Conservation (phyloP, 2,113 vertebrate genomes). For the Perca fluviatilis region DNA sequence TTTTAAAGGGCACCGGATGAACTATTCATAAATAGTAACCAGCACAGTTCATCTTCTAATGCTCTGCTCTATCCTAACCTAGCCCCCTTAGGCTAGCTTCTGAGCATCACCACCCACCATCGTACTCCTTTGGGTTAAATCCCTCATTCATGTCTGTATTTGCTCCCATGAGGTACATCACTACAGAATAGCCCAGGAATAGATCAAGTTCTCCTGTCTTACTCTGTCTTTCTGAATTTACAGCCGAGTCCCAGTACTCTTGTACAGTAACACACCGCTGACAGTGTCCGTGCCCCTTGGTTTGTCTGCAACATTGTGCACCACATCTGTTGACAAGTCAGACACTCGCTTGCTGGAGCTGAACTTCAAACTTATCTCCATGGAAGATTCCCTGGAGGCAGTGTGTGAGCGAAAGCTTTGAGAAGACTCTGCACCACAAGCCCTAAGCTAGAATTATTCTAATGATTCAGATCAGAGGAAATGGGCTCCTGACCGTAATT, state of each 20-base stretch:
- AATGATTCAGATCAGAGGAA: constrained; percentile 74
- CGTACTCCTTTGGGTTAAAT: constrained; percentile 45
- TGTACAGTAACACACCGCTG: constrained; percentile 23
- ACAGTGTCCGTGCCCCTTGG: constrained; percentile 46
- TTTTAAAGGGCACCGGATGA: constrained; percentile 79
- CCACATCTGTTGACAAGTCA: constrained; percentile 65
- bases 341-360: constrained; percentile 39
- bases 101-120: constrained; percentile 59
- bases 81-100: constrained; percentile 21
- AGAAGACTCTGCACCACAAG: constrained; percentile 45
- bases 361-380: constrained; percentile 65
- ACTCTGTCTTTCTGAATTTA: constrained; percentile 61
- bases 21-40: constrained; percentile 79
- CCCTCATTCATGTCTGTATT: constrained; percentile 49
- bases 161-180: constrained; percentile 55
- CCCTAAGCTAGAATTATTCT: constrained; percentile 64
- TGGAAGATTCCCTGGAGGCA: constrained; percentile 59
- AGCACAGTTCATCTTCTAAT: constrained; percentile 62
- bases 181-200: constrained; percentile 52
- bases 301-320: constrained; percentile 41
- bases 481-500: constrained; percentile 71
- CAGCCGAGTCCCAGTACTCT: constrained; percentile 27
- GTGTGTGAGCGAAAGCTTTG: constrained; percentile 44
- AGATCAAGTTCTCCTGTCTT: constrained; percentile 38
- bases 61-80: constrained; percentile 53